Conservation (phyloP, 2,113 vertebrate genomes). For the zebrafish (Danio rerio) region DNA sequence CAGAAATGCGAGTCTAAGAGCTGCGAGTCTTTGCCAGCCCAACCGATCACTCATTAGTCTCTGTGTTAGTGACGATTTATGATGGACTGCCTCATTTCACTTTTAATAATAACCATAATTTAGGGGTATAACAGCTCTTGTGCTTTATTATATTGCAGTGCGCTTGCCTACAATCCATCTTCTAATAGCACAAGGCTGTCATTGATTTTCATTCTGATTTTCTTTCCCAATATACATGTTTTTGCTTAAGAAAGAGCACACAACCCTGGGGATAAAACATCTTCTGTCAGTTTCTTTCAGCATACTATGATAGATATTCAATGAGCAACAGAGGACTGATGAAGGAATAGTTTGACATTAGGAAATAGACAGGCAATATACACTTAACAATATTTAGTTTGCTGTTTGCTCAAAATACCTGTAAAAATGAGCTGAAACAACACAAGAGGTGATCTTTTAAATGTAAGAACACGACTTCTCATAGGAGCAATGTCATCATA, state of each 20-base stretch:
- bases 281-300: neutral
- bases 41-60: constrained; percentile 47
- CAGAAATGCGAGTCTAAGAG: neutral
- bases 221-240: constrained; percentile 8
- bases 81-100: constrained; percentile 66
- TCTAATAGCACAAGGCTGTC: constrained; percentile 51
- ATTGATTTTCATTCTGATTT: constrained; percentile 35
- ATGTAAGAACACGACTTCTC: too few relatives aligned
- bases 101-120: constrained; percentile 67
- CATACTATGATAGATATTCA: neutral
- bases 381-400: too few relatives aligned
- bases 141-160: constrained; percentile 53
- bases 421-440: too few relatives aligned
- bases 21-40: neutral
- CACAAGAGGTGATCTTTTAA: too few relatives aligned
- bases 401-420: too few relatives aligned
- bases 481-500: too few relatives aligned
- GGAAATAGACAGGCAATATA: neutral
- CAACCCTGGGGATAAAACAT: constrained; percentile 4
- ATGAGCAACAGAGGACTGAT: neutral
- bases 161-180: constrained; percentile 57
- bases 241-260: neutral
- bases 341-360: constrained; percentile 1
- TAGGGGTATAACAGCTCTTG: constrained; percentile 59
- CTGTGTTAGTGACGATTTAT: constrained; percentile 53